phyloP scores from a whole-genome alignment of 2,888 invertebrate genomes.

The Leucoptera coffeella region DNA sequence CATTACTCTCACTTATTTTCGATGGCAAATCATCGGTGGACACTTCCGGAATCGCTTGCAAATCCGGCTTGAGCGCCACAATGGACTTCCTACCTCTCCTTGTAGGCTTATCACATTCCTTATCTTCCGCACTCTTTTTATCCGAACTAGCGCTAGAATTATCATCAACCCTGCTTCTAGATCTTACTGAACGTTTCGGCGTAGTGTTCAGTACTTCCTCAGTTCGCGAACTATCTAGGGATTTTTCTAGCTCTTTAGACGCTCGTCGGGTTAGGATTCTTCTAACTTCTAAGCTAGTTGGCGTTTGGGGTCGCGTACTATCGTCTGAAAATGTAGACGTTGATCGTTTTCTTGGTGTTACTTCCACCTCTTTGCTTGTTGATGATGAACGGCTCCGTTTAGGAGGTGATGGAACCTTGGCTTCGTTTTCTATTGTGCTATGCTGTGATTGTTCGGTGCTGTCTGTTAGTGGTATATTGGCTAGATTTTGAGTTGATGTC shows the following conservation, averaged over 20 bases:
- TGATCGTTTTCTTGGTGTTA: not conserved
- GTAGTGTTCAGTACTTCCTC: conserved; percentile 14
- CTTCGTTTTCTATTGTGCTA: too few species aligned
- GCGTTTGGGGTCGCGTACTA: conserved; percentile 19
- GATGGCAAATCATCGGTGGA: conserved; percentile 16
- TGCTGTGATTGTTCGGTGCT: too few species aligned
- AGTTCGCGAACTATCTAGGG: conserved; percentile 13
- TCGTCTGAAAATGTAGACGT: not conserved
- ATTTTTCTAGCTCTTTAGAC: conserved; percentile 26
- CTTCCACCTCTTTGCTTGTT: not conserved
- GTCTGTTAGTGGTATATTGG: too few species aligned
- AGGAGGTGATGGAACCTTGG: too few species aligned
- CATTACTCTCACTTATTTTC: conserved; percentile 9
- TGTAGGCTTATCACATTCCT: conserved; percentile 10
- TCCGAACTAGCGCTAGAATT: conserved; percentile 9
- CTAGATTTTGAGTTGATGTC: too few species aligned
- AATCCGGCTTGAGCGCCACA: conserved; percentile 22
- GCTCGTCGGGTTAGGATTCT: conserved; percentile 29
- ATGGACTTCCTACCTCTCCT: conserved; percentile 26
- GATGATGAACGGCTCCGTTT: too few species aligned
- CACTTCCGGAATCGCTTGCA: conserved; percentile 39
- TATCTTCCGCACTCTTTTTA: conserved; percentile 12
- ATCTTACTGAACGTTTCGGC: conserved; percentile 15
- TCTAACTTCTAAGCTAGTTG: conserved; percentile 22
- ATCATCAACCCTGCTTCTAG: conserved; percentile 19